Evolutionary conservation across 2,113 vertebrate species (phyloP), one percentile per base, ranked within the genome.

Genomic region (Neoarius graeffei): DNA sequence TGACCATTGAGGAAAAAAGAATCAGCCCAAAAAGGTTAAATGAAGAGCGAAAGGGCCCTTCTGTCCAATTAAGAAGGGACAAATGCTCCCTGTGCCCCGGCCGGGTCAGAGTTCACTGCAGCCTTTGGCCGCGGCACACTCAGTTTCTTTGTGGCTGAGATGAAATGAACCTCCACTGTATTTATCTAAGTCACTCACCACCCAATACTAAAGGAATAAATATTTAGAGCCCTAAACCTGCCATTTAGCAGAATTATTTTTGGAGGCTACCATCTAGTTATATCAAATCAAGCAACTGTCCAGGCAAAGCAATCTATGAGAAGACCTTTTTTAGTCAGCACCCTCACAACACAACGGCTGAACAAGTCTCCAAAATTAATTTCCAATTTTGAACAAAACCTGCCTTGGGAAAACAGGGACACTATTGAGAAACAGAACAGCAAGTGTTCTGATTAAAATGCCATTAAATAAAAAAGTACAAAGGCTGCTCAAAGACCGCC

Each of bases 1-100:
- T 94, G 92, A 89, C 87, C 84, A 91, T 73, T 42, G 88, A 69
- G 89, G 89, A 93, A 92, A 90, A 94, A 95, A 95, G 93, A 92
- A 91, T 89, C 89, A 86, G 91, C 83, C 92, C 91, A 89, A 96
- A 94, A 95, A 94, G 95, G 95, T 95, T 96, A 95, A 95, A 95
- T 95, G 94, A 96, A 93, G 94, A 95, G 94, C 93, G 93, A 95
- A 92, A 94, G 93, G 94, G 91, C 93, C 94, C 94, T 94, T 96
- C 95, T 95, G 94, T 95, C 95, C 93, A 94, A 95, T 95, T 95
- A 96, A 79, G 60, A 67, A 91, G 85, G 93, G 93, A 96, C 94
- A 94, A 95, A 96, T 88, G 90, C 94, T 94, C 91, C 92, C 84
- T 71, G 67, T 94, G 95, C 94, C 94, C 94, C 84, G n/a, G 25